Evolutionary conservation across 2,888 invertebrate species (phyloP).

Genomic region (Cacoxenus indagator): DNA sequence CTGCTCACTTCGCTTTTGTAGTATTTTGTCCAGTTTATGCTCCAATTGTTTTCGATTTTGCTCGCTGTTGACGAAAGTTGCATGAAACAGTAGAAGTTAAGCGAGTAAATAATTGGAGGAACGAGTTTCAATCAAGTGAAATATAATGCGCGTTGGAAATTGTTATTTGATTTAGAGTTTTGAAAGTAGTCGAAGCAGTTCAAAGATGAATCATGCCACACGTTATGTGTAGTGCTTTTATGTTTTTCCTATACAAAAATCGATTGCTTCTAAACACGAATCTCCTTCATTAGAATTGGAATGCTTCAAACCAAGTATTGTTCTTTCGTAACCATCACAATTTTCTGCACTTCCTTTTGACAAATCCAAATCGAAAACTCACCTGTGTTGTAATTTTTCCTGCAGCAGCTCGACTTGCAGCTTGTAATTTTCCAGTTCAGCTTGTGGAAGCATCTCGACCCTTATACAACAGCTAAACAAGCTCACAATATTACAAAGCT

Average conservation of each 20-base stretch:
- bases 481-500: neutral
- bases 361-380: constrained; percentile 15
- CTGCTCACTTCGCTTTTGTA: constrained; percentile 72
- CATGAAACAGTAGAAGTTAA: neutral
- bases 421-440: constrained; percentile 70
- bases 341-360: too few relatives aligned
- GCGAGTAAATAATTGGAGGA: neutral
- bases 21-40: constrained; percentile 73
- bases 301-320: too few relatives aligned
- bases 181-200: neutral
- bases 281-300: too few relatives aligned
- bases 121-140: neutral
- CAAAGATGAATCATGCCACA: neutral
- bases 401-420: constrained; percentile 69
- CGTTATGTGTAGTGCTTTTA: too few relatives aligned
- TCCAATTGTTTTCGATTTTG: constrained; percentile 73
- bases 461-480: neutral
- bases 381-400: constrained; percentile 69
- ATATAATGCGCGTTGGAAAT: neutral
- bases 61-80: constrained; percentile 67
- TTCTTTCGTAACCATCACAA: too few relatives aligned
- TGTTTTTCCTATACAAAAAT: too few relatives aligned
- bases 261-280: too few relatives aligned
- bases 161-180: too few relatives aligned
- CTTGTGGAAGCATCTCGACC: constrained; percentile 65